phyloP scores from a whole-genome alignment of 1,140 invertebrate genomes.

The Drosophila funebris region DNA sequence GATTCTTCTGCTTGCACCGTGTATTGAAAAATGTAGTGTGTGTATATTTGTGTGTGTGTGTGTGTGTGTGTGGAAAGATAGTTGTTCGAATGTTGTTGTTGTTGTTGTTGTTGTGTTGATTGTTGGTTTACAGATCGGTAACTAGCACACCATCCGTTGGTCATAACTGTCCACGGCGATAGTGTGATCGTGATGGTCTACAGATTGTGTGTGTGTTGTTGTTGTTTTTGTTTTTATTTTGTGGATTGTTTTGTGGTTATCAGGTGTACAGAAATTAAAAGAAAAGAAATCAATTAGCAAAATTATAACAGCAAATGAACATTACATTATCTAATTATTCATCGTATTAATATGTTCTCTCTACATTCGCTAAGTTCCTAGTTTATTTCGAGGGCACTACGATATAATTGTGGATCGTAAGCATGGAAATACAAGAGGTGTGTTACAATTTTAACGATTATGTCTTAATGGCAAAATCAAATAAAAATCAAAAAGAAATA shows the following conservation, averaged over 20 bases:
- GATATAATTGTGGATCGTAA: conserved; percentile 18
- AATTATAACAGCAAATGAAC: conserved; percentile 61
- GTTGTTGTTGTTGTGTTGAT: conserved; percentile 21
- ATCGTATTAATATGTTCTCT: conserved; percentile 5
- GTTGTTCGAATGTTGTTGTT: conserved; percentile 59
- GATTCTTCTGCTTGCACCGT: conserved; percentile 40
- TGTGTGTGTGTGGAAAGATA: conserved; percentile 50
- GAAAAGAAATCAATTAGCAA: conserved; percentile 79
- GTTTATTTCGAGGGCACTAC: conserved; percentile 14
- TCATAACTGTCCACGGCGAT: conserved; percentile 82
- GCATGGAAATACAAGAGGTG: conserved; percentile 22
- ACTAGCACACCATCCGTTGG: conserved; percentile 77
- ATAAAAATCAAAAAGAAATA: background rate
- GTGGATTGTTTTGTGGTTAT: conserved; percentile 21
- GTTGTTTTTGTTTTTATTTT: conserved; percentile 26
- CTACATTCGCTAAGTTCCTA: conserved; percentile 54
- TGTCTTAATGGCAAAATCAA: background rate
- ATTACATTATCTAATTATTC: conserved; percentile 1
- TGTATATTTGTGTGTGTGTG: conserved; percentile 35
- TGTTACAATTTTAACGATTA: background rate
- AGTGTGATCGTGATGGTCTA: conserved; percentile 83
- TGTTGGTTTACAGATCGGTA: conserved; percentile 72
- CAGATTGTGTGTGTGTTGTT: conserved; percentile 45
- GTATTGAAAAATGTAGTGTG: conserved; percentile 37
- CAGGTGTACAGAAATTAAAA: conserved; percentile 76